Evolutionary conservation across 2,888 invertebrate genomes (phyloP), one percentile per base, ranked within the genome.

Genomic region (Cyclophora albipunctata): DNA sequence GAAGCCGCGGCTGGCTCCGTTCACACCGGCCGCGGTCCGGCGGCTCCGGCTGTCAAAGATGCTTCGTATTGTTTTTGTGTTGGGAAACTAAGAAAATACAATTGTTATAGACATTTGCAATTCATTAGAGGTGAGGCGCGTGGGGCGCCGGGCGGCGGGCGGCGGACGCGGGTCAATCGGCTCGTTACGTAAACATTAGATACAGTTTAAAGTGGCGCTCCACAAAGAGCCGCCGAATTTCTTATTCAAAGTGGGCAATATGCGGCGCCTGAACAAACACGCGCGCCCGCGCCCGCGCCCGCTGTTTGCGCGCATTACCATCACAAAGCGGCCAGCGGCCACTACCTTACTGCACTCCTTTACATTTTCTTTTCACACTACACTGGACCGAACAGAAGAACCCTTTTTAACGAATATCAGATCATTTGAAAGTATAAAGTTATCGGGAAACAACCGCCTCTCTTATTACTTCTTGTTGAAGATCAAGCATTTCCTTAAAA

Each of bases 231-330:
- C n/a, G 55, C 57, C 66, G 67, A 73, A 79, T 80, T 62, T 78
- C 71, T 78, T 82, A 84, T 84, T 82, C 75, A 80, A 81, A 84
- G 81, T 78, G 76, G 42, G 83, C 84, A 80, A 82, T 82, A 81
- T 71, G 69, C 62, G 70, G 78, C 69, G 76, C 84, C 84, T 84
- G 79, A 81, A 78, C 77, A 77, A 84, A 84, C 81, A 83, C 44
- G 50, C 59, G 45, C 5, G 35, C n/a, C 42, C 48, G 47, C 55
- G 54, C 49, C 47, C 43, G 50, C 20, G 58, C 63, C 47, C 63
- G 55, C 20, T 73, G 73, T 73, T 75, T 76, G 71, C 62, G 47
- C 69, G 53, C 74, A 81, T 83, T 79, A 74, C 68, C 83, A 83
- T 82, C 67, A 72, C 81, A 82, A 80, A 81, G 80, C 50, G 48